phyloP scores from a whole-genome alignment of 30 jellyfish, hydroid and myxozoan genomes.

The Aurelia coerulea region DNA sequence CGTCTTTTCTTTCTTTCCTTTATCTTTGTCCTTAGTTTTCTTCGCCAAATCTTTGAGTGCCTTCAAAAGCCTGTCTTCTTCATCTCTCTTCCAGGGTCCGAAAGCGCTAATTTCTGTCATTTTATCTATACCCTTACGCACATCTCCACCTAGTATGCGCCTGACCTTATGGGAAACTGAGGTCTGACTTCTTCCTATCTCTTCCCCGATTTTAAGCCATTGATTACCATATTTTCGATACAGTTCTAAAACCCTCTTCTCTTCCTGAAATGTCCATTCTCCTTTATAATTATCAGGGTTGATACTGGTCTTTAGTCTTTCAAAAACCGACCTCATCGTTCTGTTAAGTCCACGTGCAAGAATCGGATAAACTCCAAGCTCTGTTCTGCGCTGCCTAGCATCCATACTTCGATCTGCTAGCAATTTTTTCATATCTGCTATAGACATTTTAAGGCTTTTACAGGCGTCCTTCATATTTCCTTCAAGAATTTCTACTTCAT shows the following conservation, averaged over 20 bases:
- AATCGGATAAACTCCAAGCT: constrained; percentile 17
- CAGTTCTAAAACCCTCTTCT: constrained; percentile 5
- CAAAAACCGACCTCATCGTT: constrained; percentile 10
- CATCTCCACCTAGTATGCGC: no score
- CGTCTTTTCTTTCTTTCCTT: neutral
- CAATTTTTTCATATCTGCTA: constrained; percentile 18
- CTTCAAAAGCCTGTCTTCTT: neutral
- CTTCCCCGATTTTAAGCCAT: constrained; percentile 49
- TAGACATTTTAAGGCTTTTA: neutral
- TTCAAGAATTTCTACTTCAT: constrained; percentile 36
- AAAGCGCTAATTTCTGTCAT: neutral
- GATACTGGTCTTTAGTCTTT: constrained; percentile 17
- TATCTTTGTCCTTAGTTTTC: neutral
- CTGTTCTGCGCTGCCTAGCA: constrained; percentile 12
- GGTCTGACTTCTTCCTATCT: constrained; percentile 43
- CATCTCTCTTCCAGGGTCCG: constrained; percentile 2
- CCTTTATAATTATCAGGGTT: constrained; percentile 61
- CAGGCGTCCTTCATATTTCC: constrained; percentile 1
- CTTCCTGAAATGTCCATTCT: constrained; percentile 32
- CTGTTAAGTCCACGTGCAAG: constrained; percentile 59
- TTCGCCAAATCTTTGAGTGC: neutral
- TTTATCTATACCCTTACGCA: no score
- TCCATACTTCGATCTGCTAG: neutral
- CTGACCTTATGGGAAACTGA: constrained; percentile 23
- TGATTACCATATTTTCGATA: constrained; percentile 32